These are phyloP conservation scores for Diacarnus erythraeanus DNA, from an alignment of 37 sponge, comb jelly and placozoan species.

Conservation along the genomic window DNA sequence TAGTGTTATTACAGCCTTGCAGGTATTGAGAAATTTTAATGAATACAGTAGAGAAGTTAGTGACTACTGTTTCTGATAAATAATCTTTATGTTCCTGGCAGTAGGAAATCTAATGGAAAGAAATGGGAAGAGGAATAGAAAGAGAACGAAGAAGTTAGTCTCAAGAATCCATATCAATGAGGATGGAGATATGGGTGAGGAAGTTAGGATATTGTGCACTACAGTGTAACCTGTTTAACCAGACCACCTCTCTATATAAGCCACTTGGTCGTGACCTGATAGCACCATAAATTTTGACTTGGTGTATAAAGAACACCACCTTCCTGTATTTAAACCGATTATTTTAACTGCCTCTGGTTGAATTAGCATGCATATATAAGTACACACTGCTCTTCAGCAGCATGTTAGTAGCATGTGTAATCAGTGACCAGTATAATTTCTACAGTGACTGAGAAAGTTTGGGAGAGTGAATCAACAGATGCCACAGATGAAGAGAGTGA, in stretches of 20 bases:
- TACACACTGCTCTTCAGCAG: no score
- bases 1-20: no score
- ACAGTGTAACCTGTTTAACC: neutral
- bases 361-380: no score
- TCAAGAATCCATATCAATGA: conserved; percentile 57
- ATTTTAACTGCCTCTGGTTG: no score
- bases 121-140: conserved; percentile 32
- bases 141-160: conserved; percentile 54
- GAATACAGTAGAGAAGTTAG: no score
- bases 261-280: no score
- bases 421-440: no score
- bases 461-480: conserved; percentile 69
- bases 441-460: conserved; percentile 74
- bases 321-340: neutral
- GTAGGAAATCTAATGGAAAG: neutral
- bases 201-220: neutral
- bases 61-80: no score
- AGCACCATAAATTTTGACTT: neutral
- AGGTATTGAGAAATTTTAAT: no score
- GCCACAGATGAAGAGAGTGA: conserved; percentile 60
- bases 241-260: no score
- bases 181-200: conserved; percentile 81
- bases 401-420: no score
- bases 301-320: neutral
- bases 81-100: neutral